phyloP scores from a whole-genome alignment of 2,888 invertebrate genomes.

The Exocentrus adspersus region DNA sequence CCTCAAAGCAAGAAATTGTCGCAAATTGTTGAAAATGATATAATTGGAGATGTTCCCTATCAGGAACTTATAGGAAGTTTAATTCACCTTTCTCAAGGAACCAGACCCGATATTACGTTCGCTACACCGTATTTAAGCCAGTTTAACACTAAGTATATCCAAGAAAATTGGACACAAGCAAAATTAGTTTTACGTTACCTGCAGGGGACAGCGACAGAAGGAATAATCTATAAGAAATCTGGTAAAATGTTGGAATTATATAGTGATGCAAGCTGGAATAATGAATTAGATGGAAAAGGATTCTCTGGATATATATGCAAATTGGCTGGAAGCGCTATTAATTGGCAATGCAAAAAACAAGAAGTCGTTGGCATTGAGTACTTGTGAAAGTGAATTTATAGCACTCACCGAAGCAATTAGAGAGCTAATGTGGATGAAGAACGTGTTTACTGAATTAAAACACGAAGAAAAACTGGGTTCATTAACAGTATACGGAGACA shows the following conservation, averaged over 20 bases:
- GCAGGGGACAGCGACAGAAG: neutral
- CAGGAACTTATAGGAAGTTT: neutral
- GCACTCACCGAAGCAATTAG: neutral
- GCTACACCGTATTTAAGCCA: neutral
- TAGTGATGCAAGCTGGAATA: conserved; percentile 7
- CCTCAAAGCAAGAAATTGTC: neutral
- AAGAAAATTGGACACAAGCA: neutral
- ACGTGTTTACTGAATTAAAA: neutral
- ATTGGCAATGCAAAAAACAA: conserved; percentile 6
- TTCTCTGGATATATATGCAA: neutral
- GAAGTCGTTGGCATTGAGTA: conserved; percentile 6
- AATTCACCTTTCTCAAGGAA: neutral
- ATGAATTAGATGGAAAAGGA: conserved; percentile 4
- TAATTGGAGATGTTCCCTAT: neutral
- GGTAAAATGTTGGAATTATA: neutral
- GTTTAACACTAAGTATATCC: neutral
- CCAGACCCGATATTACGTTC: neutral
- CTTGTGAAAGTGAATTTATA: conserved; percentile 4
- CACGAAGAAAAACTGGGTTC: neutral
- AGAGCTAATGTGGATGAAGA: neutral
- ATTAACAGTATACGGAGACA: neutral
- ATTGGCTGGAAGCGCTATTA: conserved; percentile 5
- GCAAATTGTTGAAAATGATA: neutral
- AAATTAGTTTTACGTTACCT: neutral
- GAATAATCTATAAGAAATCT: neutral